Percentiles rank a stretch among this genome's conserved stretches.
phyloP scores from a whole-genome alignment of 2,113 vertebrate species.

The Semicossyphus pulcher region DNA sequence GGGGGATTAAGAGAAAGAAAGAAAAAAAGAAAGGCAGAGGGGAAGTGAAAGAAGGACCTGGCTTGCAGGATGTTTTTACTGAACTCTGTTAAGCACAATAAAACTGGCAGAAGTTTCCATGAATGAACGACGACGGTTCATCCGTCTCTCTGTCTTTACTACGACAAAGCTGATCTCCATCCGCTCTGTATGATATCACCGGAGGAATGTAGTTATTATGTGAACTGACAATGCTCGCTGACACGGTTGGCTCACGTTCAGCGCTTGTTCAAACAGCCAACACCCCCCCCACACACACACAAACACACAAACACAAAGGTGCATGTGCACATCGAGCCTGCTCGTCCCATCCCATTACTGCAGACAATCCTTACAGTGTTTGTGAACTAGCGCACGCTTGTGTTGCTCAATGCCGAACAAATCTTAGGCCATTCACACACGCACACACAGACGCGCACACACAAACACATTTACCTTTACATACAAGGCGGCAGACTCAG shows the following conservation, averaged over 20 bases:
- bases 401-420: constrained; percentile 27
- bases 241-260: constrained; percentile 65
- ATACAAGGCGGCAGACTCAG: constrained; percentile 11
- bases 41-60: constrained; percentile 6
- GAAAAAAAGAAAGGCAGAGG: constrained; percentile 17
- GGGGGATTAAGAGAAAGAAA: constrained; percentile 31
- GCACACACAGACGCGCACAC: constrained; percentile 17
- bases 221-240: constrained; percentile 47
- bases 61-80: constrained; percentile 58
- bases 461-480: not conserved
- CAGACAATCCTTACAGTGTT: constrained; percentile 68
- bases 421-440: constrained; percentile 15
- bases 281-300: constrained; percentile 10
- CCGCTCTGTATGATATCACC: constrained; percentile 56
- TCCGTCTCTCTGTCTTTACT: constrained; percentile 53
- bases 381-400: constrained; percentile 28
- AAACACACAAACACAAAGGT: constrained; percentile 37
- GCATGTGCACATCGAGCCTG: constrained; percentile 30
- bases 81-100: constrained; percentile 27
- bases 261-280: constrained; percentile 58
- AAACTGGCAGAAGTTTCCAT: constrained; percentile 41
- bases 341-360: constrained; percentile 51
- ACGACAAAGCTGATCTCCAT: constrained; percentile 33
- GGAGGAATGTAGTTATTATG: constrained; percentile 64
- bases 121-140: constrained; percentile 45